phyloP scores from a whole-genome alignment of 2,113 vertebrate genomes.

The Peromyscus maniculatus region DNA sequence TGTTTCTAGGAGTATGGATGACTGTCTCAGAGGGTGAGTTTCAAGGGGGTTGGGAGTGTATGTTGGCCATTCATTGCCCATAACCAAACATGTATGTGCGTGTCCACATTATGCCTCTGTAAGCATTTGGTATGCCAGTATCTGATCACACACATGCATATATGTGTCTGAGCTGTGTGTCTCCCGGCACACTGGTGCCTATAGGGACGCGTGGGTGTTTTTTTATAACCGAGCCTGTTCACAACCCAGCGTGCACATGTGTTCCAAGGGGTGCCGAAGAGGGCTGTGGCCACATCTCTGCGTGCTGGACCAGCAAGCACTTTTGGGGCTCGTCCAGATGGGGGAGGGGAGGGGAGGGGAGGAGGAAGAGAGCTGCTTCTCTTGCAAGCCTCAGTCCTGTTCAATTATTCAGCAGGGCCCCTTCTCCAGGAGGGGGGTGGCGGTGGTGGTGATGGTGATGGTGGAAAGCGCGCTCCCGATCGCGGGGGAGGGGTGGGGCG shows the following conservation, averaged over 20 bases:
- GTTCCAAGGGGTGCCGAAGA: constrained; percentile 57
- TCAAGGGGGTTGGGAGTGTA: not conserved
- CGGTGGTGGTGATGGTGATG: constrained; percentile 3
- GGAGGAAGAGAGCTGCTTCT: constrained; percentile 49
- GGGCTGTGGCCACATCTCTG: constrained; percentile 48
- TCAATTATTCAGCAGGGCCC: constrained; percentile 82
- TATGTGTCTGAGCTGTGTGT: constrained; percentile 40
- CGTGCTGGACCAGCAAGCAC: constrained; percentile 46
- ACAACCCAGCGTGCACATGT: constrained; percentile 64
- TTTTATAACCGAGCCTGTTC: constrained; percentile 25
- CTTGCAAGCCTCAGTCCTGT: constrained; percentile 65
- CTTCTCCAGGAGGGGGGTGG: constrained; percentile 24
- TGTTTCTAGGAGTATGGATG: not conserved
- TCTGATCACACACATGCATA: constrained; percentile 55
- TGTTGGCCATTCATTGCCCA: not conserved
- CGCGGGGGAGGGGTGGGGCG: constrained; percentile 56
- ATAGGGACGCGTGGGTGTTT: constrained; percentile 65
- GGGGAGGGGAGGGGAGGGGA: not conserved
- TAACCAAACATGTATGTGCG: not conserved
- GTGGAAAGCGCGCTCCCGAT: constrained; percentile 49
- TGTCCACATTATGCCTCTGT: not conserved
- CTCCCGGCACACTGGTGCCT: constrained; percentile 5
- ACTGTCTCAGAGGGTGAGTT: not conserved
- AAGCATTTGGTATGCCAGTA: not conserved
- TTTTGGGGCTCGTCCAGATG: constrained; percentile 62